phyloP scores from a whole-genome alignment of 2,888 invertebrate genomes.

The Biston stratarius region DNA sequence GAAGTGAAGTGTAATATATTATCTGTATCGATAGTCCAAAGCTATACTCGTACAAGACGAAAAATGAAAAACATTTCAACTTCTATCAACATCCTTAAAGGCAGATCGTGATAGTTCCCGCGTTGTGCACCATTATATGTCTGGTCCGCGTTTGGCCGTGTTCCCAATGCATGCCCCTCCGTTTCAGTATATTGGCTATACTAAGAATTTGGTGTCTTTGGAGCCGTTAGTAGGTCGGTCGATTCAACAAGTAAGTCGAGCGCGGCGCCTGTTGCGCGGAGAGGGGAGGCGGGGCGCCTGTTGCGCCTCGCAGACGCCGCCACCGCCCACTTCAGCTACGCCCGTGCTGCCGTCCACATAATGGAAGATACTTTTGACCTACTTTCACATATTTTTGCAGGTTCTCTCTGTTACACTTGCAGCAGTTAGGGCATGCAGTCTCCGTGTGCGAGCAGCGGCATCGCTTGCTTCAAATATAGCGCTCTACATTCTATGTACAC shows the following conservation, averaged over 20 bases:
- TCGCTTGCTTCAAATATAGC: conserved; percentile 25
- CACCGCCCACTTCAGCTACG: conserved; percentile 69
- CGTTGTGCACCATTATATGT: conserved; percentile 32
- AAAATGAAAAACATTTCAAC: not conserved
- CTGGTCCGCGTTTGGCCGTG: conserved; percentile 17
- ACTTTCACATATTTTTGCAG: conserved; percentile 58
- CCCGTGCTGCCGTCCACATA: conserved; percentile 67
- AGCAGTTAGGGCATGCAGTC: conserved; percentile 38
- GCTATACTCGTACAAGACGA: not conserved
- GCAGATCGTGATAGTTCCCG: not conserved
- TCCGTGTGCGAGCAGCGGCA: conserved; percentile 44
- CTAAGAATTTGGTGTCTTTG: conserved; percentile 67
- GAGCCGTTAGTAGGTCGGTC: conserved; percentile 85
- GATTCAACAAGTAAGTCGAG: conserved; percentile 85
- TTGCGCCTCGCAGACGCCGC: conserved; percentile 83
- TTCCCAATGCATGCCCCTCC: conserved; percentile 45
- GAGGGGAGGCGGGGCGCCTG: conserved; percentile 76
- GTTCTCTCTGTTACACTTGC: conserved; percentile 54
- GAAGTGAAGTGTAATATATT: not conserved
- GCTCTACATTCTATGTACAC: conserved; percentile 26
- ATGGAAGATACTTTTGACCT: conserved; percentile 75
- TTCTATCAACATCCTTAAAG: not conserved
- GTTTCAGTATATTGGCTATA: conserved; percentile 46
- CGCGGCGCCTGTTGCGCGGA: conserved; percentile 79
- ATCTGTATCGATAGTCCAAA: not conserved